Conservation (phyloP, 30 jellyfish, hydroid and myxozoan genomes). For the Cassiopea xamachana region DNA sequence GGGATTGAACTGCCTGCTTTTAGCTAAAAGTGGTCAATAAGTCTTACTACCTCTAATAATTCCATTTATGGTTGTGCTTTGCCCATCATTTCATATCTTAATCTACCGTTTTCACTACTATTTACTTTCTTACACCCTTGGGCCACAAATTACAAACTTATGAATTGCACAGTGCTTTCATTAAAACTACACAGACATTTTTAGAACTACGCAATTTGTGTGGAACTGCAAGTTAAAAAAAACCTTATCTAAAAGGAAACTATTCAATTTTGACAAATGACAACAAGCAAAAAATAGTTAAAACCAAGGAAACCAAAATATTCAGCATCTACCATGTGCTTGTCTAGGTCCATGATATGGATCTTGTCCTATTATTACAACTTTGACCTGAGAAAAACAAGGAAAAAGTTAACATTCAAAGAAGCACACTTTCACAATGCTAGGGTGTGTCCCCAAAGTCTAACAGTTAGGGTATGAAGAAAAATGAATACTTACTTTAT, state of each 20-base stretch:
- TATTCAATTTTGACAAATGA: neutral
- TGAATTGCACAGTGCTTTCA: neutral
- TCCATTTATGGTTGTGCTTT: no score
- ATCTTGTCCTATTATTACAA: slow-evolving; percentile 98
- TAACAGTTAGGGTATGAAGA: neutral
- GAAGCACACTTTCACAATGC: neutral
- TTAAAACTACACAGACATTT: no score
- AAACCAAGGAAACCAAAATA: neutral
- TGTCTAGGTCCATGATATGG: slow-evolving; percentile 99
- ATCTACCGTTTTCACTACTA: no score
- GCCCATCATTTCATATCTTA: neutral
- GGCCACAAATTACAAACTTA: neutral
- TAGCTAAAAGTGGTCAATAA: no score
- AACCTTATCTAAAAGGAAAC: neutral
- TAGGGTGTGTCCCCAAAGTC: neutral
- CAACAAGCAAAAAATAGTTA: neutral
- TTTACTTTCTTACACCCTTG: neutral
- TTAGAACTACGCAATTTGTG: neutral
- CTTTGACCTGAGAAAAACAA: slow-evolving; percentile 72
- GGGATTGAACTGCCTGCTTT: no score
- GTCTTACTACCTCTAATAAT: no score
- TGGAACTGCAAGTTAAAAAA: neutral
- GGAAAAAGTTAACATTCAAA: neutral
- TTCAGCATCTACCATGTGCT: slow-evolving; percentile 92
- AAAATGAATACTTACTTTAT: slow-evolving; percentile 27